Evolutionary conservation across 2,113 vertebrate species (phyloP), one percentile per base, ranked within the genome.

Genomic region (Nanorana parkeri): DNA sequence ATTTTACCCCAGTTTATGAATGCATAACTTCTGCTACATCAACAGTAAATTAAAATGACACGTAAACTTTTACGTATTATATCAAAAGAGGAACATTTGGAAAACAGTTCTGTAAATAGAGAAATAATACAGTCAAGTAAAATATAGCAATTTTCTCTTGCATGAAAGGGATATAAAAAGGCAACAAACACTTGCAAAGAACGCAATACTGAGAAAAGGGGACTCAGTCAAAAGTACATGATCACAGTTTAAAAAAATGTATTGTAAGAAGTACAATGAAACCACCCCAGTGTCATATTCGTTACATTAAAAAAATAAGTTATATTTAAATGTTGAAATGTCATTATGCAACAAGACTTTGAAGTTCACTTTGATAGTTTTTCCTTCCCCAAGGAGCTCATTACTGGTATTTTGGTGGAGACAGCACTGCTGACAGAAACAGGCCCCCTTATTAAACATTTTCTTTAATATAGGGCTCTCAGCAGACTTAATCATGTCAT

Each of bases 311-410:
- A 61, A 54, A 29, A n/a, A n/a, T n/a, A 16, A 23, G 4, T 55
- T 80, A 61, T 61, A 82, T 41, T 86, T 78, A 86, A 87, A 88
- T 85, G 83, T 0, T 78, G 76, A 90, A 87, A 85, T 67, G 86
- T 58, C 84, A 86, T 16, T 84, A 78, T 58, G 56, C 72, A 84
- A 21, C 82, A 86, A 81, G 68, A 23, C 86, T 90, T 88, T 87
- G 85, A 89, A 89, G 85, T 87, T 87, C 51, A 78, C 84, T 91
- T 84, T 85, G 84, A 64, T 87, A 87, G 80, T 61, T 69, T 68
- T 58, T 47, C 65, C 24, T 81, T 90, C 87, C 89, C 89, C n/a
- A 54, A 87, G 87, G 87, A 91, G 74, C 90, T 92, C 86, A 91
- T 91, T 91, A 92, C 69, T 85, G 80, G 19, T 85, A 75, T 75